Percentiles rank a stretch among this genome's conserved stretches.
Evolutionary conservation across 2,888 invertebrate species (phyloP).

Genomic region (Nomada ruficornis): DNA sequence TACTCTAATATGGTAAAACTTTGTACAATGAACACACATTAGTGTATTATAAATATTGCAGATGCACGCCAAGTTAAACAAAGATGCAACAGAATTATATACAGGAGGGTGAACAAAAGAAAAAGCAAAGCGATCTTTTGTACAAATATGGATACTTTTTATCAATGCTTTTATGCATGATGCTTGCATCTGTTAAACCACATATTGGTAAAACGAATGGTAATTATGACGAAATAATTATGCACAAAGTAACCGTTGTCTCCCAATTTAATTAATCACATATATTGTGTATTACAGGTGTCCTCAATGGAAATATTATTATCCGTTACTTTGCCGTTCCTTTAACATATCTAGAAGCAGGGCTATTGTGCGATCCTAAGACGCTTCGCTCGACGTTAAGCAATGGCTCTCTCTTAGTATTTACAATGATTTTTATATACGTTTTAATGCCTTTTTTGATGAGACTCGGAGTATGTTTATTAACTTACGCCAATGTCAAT

Average conservation of each 20-base stretch:
- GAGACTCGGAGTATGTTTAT: slow-evolving; percentile 74
- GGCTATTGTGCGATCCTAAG: slow-evolving; percentile 77
- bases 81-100: slow-evolving; percentile 51
- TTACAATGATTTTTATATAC: slow-evolving; percentile 79
- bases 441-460: slow-evolving; percentile 79
- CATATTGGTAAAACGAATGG: slow-evolving; percentile 77
- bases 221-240: slow-evolving; percentile 32
- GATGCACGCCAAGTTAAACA: slow-evolving; percentile 23
- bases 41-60: slow-evolving; percentile 27
- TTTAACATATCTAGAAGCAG: slow-evolving; percentile 81
- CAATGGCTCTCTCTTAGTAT: slow-evolving; percentile 78
- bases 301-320: slow-evolving; percentile 78
- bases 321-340: slow-evolving; percentile 82
- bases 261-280: background rate
- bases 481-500: slow-evolving; percentile 77
- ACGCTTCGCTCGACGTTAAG: slow-evolving; percentile 75
- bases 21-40: background rate
- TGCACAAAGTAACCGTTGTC: background rate
- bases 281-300: slow-evolving; percentile 70
- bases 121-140: slow-evolving; percentile 66
- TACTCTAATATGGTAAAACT: background rate
- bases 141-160: slow-evolving; percentile 79
- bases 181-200: slow-evolving; percentile 79
- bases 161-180: slow-evolving; percentile 79
- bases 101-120: slow-evolving; percentile 43